Evolutionary conservation across 92 coral and sea anemone species (phyloP).

Genomic region (Porites cylindrica): DNA sequence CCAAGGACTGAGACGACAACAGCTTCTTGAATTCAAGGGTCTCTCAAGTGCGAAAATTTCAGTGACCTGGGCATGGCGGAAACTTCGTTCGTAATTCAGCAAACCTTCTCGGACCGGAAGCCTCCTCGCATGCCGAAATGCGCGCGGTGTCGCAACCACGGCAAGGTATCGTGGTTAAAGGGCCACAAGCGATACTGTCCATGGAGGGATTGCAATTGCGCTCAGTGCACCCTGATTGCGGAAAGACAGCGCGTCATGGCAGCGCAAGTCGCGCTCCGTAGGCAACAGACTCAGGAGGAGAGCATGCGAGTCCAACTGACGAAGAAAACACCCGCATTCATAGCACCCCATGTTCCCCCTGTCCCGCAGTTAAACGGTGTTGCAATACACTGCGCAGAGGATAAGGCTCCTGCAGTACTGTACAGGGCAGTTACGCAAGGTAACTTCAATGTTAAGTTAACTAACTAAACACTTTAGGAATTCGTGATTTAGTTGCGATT

Average conservation of each 20-base stretch:
- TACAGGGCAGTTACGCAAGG: slow-evolving; percentile 13
- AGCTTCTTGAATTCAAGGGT: slow-evolving; percentile 30
- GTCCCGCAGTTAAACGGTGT: slow-evolving; percentile 41
- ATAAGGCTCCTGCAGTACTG: not conserved
- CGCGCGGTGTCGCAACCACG: slow-evolving; percentile 90
- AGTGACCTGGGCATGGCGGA: slow-evolving; percentile 64
- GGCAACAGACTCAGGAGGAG: slow-evolving; percentile 98
- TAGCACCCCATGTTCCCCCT: slow-evolving; percentile 17
- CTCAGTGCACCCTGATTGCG: slow-evolving; percentile 87
- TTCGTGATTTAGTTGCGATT: slow-evolving; percentile 29
- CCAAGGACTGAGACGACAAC: slow-evolving; percentile 9
- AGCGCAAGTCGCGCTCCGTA: slow-evolving; percentile 88
- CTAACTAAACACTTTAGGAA: slow-evolving; percentile 1
- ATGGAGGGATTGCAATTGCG: slow-evolving; percentile 91
- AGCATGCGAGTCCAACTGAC: slow-evolving; percentile 73
- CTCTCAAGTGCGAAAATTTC: slow-evolving; percentile 40
- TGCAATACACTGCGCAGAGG: slow-evolving; percentile 29
- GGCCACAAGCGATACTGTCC: slow-evolving; percentile 90
- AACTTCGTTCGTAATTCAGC: slow-evolving; percentile 68
- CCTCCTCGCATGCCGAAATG: slow-evolving; percentile 91
- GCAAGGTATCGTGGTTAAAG: slow-evolving; percentile 86
- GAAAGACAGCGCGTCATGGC: slow-evolving; percentile 95
- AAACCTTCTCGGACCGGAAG: slow-evolving; percentile 75
- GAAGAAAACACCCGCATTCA: slow-evolving; percentile 46
- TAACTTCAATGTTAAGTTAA: not conserved